Percentiles rank a stretch among this genome's conserved stretches.
phyloP scores from a whole-genome alignment of 1,140 invertebrate genomes.

The Solen grandis region DNA sequence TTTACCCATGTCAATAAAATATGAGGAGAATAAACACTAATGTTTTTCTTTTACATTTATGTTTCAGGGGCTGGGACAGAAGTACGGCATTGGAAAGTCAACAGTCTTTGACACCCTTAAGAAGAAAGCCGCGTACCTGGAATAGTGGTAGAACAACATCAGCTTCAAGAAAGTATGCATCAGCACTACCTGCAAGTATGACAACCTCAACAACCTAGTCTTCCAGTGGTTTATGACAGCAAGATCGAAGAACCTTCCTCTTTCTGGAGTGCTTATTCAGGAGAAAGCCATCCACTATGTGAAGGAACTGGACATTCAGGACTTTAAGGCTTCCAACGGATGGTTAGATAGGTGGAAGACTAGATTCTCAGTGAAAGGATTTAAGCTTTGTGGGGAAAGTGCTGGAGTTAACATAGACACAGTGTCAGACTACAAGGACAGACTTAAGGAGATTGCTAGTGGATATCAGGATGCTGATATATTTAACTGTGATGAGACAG shows the following conservation, averaged over 20 bases:
- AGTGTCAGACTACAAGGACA: no score
- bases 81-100: no score
- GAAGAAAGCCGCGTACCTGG: not conserved
- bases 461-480: no score
- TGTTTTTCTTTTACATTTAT: not conserved
- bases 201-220: no score
- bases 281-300: slow-evolving; percentile 3
- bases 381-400: no score
- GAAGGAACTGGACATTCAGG: not conserved
- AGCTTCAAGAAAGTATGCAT: no score
- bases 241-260: not conserved
- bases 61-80: no score
- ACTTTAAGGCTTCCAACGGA: slow-evolving; percentile 77
- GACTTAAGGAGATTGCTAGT: not conserved
- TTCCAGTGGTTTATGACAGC: no score
- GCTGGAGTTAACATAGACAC: slow-evolving; percentile 11
- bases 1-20: no score
- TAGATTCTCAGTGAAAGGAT: slow-evolving; percentile 56
- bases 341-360: slow-evolving; percentile 73
- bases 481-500: slow-evolving; percentile 66
- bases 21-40: no score
- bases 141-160: slow-evolving; percentile 3
- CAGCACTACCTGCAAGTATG: no score
- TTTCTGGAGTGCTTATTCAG: no score
- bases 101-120: not conserved